Base-by-base conservation (phyloP, 2,113 vertebrate genomes). In the Plecotus auritus region DNA sequence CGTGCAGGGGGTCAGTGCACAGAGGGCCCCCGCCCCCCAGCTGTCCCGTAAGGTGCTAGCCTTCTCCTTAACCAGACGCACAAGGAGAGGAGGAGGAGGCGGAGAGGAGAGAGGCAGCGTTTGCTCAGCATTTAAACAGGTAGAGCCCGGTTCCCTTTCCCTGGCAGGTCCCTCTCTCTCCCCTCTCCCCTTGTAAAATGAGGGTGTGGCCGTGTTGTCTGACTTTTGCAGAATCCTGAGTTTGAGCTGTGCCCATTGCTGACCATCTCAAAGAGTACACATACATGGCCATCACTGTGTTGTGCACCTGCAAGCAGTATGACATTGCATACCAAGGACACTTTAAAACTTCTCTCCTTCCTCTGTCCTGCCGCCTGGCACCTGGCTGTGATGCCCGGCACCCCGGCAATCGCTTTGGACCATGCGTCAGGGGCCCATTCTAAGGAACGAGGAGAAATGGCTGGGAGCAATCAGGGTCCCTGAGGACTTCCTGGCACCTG, bases 41-140 rank as follows among this genome's bases (percentile, higher is more conserved):
- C 26, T 32, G 28, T 4, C 20, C 14, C 3, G 0, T 23, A 35
- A 72, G 5, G 22, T 26, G 9, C 30, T 5, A 42, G 4, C 22
- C 64, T 49, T 30, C 61, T 54, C 20, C 70, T 87, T 54, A 72
- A 73, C 18, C 78, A 93, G 85, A 45, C 0, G 17, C 45, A 77
- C n/a, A 10, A 26, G 35, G 47, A 22, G 7, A 35, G 16, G 7
- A 80, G 18, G 82, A 28, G 2, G 11, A 17, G 11, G 35, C 12
- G 35, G n/a, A 49, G 20, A 47, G 26, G 47, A 72, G 51, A 35
- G 17, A 61, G 18, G 14, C 2, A 1, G 6, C 17, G 5, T 5
- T 37, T n/a, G n/a, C n/a, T n/a, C n/a, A n/a, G n/a, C n/a, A n/a
- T n/a, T n/a, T 35, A 56, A 92, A 22, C 49, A 30, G 18, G 40